These are phyloP conservation scores for Brachymystax lenok DNA, from an alignment of 2,797 vertebrate genomes.

Conservation along the genomic window DNA sequence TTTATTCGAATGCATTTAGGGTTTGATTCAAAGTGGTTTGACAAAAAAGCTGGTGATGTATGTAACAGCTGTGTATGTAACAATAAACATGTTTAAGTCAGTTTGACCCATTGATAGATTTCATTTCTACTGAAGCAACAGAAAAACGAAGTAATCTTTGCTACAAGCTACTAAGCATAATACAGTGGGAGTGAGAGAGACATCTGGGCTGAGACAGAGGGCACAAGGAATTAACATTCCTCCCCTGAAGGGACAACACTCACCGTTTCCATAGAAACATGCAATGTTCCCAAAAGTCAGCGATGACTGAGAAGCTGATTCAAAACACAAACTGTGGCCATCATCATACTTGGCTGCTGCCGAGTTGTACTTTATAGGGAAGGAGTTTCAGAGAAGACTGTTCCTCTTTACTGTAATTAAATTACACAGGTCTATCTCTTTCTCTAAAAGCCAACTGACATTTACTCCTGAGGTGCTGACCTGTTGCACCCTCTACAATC, in stretches of 20 bases:
- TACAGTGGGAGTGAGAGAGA: not conserved
- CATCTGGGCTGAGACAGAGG: conserved; percentile 12
- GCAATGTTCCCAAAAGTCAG: conserved; percentile 49
- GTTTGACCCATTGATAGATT: not conserved
- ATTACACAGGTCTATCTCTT: conserved; percentile 15
- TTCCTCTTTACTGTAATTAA: conserved; percentile 29
- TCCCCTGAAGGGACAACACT: conserved; percentile 36
- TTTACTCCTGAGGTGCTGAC: no score
- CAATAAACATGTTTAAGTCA: not conserved
- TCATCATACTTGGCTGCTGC: conserved; percentile 52
- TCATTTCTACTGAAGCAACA: not conserved
- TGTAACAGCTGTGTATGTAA: not conserved
- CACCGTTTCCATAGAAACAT: conserved; percentile 33
- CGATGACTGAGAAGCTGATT: conserved; percentile 49
- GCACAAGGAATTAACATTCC: conserved; percentile 26
- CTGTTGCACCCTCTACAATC: no score
- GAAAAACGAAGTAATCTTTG: conserved; percentile 9
- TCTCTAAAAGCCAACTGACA: no score
- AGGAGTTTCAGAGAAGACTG: not conserved
- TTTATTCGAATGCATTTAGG: not conserved
- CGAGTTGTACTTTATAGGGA: not conserved
- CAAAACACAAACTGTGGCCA: conserved; percentile 32
- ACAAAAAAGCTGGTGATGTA: not conserved
- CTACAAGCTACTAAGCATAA: not conserved
- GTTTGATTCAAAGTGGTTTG: not conserved